Evolutionary conservation across 1,140 invertebrate species (phyloP), one percentile per base, ranked within the genome.

Genomic region (Acromyrmex echinatior): DNA sequence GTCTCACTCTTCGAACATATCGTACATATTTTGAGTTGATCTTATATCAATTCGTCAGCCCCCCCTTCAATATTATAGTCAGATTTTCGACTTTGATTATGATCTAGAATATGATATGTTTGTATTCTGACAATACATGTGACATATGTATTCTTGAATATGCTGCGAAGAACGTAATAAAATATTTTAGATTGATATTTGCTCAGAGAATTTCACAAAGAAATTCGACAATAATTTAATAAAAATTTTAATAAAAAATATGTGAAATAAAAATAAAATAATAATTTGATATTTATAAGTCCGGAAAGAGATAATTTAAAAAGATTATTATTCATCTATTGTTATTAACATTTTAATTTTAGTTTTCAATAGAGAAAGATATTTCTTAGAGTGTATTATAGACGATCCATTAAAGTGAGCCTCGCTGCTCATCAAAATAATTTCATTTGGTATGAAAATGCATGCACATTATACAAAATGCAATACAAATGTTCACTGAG

Each of bases 401-500:
- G 28, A 35, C 6, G 25, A 25, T 82, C 31, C 39, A 31, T 62
- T 74, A 71, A 63, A 51, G 49, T 25, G 53, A 73, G 12, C 10
- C 31, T 12, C 14, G 21, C 39, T 51, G 80, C 39, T 63, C 56
- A 76, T 84, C 56, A 62, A 76, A 84, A 84, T 84, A 84, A 84
- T 62, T 74, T 74, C 53, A 39, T 82, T 82, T 60, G 25, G 56
- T 49, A 84, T 76, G 80, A 88, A 91, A 92, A 94, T 88, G 91
- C 87, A 65, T 86, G 89, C 85, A 90, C 91, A 92, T 93, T 92
- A 94, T 93, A 92, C 93, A 94, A 95, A 95, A 95, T 93, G 95
- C 92, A 95, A 95, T 94, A 95, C 94, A 92, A 88, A 91, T 90
- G 90, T 86, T 90, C 89, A 88, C 89, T 82, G 79, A 88, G 87